These are phyloP conservation scores for Xiphorhynchus elegans DNA, from an alignment of 2,113 vertebrate genomes.

Conservation along the genomic window DNA sequence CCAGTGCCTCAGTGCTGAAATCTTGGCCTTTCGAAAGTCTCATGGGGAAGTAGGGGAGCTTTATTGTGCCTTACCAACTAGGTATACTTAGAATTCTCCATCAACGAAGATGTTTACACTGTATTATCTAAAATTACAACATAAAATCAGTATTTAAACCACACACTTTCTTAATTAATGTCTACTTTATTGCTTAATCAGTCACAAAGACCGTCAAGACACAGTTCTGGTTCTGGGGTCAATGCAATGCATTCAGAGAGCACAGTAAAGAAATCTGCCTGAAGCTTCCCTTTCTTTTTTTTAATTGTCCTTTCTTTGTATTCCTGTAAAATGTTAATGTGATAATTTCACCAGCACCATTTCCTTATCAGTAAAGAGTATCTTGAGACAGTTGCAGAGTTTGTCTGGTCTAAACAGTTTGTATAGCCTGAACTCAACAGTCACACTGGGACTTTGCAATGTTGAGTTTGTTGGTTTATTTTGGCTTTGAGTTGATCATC, in stretches of 20 bases:
- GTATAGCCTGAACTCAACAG: neutral
- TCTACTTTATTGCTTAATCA: neutral
- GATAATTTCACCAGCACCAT: slow-evolving; percentile 14
- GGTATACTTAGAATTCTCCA: neutral
- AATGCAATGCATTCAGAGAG: neutral
- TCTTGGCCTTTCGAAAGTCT: slow-evolving; percentile 11
- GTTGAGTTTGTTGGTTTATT: slow-evolving; percentile 14
- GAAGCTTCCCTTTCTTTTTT: neutral
- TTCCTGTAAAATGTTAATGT: slow-evolving; percentile 33
- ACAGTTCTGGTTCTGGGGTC: neutral
- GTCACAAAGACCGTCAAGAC: neutral
- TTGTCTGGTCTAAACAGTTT: neutral
- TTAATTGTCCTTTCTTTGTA: neutral
- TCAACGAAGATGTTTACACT: neutral
- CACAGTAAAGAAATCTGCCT: neutral
- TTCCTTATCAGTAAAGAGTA: slow-evolving; percentile 11
- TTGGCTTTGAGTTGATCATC: slow-evolving; percentile 28
- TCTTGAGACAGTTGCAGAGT: neutral
- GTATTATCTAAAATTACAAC: neutral
- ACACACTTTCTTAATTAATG: neutral
- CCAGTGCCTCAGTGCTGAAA: neutral
- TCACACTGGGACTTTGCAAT: slow-evolving; percentile 27
- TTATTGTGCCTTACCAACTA: neutral
- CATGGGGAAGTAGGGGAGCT: neutral
- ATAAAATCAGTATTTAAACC: neutral